A percentile compares a stretch with the other conserved stretches of the same genome.
Conservation (phyloP, 2,797 vertebrate species). For the Galago senegalensis region DNA sequence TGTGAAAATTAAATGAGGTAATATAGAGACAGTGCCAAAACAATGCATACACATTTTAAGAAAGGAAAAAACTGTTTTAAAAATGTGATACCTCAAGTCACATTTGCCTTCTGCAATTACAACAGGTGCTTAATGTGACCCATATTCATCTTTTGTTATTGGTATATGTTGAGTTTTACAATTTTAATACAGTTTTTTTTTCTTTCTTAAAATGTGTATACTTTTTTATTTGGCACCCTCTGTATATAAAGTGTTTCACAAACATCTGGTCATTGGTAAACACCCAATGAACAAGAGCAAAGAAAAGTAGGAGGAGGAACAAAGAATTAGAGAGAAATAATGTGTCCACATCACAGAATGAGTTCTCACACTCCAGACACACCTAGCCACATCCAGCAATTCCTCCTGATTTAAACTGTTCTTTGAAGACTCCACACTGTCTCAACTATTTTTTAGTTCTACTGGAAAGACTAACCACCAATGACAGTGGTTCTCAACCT, state of each 20-base stretch:
- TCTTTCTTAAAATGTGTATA: too few species aligned
- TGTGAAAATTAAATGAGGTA: constrained; percentile 33
- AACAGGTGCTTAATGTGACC: too few species aligned
- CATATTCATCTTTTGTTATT: too few species aligned
- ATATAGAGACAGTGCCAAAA: not conserved
- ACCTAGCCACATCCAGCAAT: not conserved
- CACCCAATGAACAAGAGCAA: not conserved
- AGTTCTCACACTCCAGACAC: not conserved
- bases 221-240: too few species aligned
- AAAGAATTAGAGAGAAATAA: not conserved
- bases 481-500: not conserved
- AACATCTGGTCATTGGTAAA: not conserved
- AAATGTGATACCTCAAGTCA: too few species aligned
- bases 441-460: not conserved
- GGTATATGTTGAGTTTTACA: too few species aligned
- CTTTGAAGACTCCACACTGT: not conserved
- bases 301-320: not conserved
- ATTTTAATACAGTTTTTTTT: too few species aligned
- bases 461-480: not conserved
- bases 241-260: not conserved
- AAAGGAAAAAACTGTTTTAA: too few species aligned
- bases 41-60: too few species aligned
- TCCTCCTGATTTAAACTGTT: constrained; percentile 16
- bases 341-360: not conserved
- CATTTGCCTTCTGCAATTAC: too few species aligned